These are phyloP conservation scores for Oophaga pumilio DNA, from an alignment of 2,113 vertebrate species.

Conservation along the genomic window DNA sequence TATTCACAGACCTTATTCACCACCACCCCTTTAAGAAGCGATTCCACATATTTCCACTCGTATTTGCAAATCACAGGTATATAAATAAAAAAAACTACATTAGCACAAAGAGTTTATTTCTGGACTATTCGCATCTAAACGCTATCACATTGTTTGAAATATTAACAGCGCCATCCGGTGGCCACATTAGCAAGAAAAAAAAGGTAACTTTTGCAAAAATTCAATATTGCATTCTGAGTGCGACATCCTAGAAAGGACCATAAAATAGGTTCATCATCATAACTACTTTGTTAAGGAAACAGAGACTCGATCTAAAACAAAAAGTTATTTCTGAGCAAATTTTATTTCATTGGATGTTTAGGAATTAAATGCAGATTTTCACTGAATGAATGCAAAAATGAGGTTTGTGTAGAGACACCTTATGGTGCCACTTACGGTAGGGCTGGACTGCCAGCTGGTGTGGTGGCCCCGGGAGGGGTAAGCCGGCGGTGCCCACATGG, in stretches of 20 bases:
- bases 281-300: neutral
- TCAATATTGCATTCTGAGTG: neutral
- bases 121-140: neutral
- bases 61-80: too few relatives aligned
- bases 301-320: neutral
- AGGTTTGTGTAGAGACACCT: neutral
- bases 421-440: constrained; percentile 77
- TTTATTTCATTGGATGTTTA: neutral
- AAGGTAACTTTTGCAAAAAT: neutral
- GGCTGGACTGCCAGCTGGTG: constrained; percentile 71
- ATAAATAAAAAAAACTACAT: neutral
- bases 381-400: neutral
- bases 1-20: too few relatives aligned
- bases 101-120: neutral
- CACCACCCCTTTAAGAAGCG: too few relatives aligned
- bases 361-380: neutral
- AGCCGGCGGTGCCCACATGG: constrained; percentile 67
- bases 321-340: constrained; percentile 6
- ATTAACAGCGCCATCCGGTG: neutral
- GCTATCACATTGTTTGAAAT: neutral
- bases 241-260: neutral
- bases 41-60: too few relatives aligned
- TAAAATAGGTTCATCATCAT: neutral
- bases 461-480: constrained; percentile 69
- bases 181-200: neutral